These are phyloP conservation scores for Lycaon pictus DNA, from an alignment of 2,113 vertebrate species.

Conservation along the genomic window DNA sequence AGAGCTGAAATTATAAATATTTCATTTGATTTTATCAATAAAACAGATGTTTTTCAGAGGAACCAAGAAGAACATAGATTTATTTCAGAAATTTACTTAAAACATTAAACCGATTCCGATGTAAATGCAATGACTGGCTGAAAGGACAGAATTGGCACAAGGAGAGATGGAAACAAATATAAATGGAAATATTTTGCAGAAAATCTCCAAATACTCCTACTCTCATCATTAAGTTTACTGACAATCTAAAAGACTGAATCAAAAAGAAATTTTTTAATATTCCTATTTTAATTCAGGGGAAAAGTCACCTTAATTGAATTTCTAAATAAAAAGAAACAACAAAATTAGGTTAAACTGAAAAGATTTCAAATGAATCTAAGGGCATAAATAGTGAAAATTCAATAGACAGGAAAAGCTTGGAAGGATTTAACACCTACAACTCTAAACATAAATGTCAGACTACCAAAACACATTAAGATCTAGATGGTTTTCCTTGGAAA, in stretches of 20 bases:
- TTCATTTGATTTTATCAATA: conserved; percentile 5
- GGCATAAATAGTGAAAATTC: not conserved
- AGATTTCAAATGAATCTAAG: not conserved
- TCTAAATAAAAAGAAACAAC: conserved; percentile 25
- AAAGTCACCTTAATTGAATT: not conserved
- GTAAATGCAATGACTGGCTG: not conserved
- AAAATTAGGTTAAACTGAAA: not conserved
- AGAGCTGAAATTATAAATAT: not conserved
- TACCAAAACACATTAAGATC: not conserved
- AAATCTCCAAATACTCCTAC: conserved; percentile 4
- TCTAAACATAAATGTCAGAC: not conserved
- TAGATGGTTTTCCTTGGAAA: not conserved
- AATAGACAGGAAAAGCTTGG: not conserved
- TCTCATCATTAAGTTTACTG: conserved; percentile 2
- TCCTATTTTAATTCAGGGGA: not conserved
- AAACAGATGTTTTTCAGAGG: not conserved
- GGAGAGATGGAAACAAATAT: conserved; percentile 35
- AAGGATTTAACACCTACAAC: not conserved
- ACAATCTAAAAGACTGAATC: not conserved
- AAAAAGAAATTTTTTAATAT: not conserved
- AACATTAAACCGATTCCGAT: not conserved
- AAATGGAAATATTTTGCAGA: not conserved
- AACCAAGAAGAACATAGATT: not conserved
- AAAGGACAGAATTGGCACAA: conserved; percentile 6
- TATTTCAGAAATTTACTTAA: conserved; percentile 42